Base-by-base conservation (phyloP, 2,113 vertebrate species). In the Trogon surrucura region DNA sequence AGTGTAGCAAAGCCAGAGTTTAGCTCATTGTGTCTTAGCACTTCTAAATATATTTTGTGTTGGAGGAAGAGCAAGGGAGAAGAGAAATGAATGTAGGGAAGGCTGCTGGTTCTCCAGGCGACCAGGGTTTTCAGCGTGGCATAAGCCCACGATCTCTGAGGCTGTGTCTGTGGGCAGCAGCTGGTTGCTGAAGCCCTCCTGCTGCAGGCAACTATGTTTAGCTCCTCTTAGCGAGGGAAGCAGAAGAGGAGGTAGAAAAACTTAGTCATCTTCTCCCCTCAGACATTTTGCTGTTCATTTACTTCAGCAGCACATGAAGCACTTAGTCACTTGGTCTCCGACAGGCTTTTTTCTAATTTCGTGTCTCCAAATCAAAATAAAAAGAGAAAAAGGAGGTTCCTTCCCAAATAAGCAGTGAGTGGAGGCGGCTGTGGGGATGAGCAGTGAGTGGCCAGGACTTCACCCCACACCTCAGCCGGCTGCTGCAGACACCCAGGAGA, bases 241-340 rank as follows among this genome's bases (percentile, higher is more conserved):
- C 58, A 90, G 66, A 91, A 96, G 66, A 90, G 56, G 67, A 93
- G 92, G 88, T 58, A 95, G 93, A 84, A 95, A 88, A 72, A 69
- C 74, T 84, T 91, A 94, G 94, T 93, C 83, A 96, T 92, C 88
- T 74, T 91, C 85, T 95, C 58, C 86, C 30, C 73, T 89, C 89
- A 93, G 83, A 92, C 47, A 75, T 66, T 87, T 87, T 89, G 80
- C 79, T 95, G 89, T 89, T 92, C 78, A 72, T 65, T 91, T 94
- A 34, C 70, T 91, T 91, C 66, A 91, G 77, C 53, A 84, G 83
- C 65, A 65, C 73, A 75, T 16, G 88, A 92, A 94, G 72, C 48
- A 80, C 72, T 96, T 78, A 92, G 85, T 87, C 93, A 81, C 70
- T 54, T 69, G 23, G 10, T 81, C 86, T 92, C 83, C 0, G 0